Percentiles rank a stretch among this genome's conserved stretches.
Evolutionary conservation across 2,797 vertebrate species (phyloP).

Genomic region (Acrocephalus scirpaceus): DNA sequence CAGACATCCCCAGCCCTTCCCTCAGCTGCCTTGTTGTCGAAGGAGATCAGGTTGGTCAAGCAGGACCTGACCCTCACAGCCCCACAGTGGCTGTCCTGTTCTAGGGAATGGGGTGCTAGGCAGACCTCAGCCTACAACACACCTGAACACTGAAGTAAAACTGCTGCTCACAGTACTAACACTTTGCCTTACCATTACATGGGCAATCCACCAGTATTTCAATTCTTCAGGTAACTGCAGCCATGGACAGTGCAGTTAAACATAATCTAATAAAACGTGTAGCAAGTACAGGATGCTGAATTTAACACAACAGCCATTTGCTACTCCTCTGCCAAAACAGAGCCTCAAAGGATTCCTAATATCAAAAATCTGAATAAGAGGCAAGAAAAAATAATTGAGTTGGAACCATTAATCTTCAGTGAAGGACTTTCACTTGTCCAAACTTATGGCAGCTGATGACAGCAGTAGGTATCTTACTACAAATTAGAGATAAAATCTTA

Average conservation of each 20-base stretch:
- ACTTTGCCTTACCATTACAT: neutral
- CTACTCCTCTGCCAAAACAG: neutral
- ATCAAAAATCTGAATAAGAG: neutral
- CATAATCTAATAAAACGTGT: neutral
- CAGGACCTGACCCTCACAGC: neutral
- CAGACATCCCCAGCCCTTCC: neutral
- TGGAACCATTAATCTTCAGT: neutral
- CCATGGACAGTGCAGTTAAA: neutral
- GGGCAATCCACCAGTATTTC: neutral
- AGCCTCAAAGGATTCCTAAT: neutral
- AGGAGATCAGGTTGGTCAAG: neutral
- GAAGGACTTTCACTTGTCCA: neutral
- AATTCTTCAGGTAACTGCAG: neutral
- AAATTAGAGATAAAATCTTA: constrained; percentile 14
- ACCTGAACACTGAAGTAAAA: neutral
- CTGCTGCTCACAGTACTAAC: neutral
- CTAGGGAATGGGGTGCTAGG: neutral
- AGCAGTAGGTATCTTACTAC: constrained; percentile 9
- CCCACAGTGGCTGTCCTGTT: neutral
- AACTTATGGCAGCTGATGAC: neutral
- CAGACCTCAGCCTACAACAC: neutral
- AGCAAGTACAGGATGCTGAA: neutral
- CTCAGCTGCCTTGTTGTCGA: no score
- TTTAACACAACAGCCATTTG: neutral
- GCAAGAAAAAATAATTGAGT: neutral